Evolutionary conservation across 2,888 invertebrate species (phyloP), one percentile per base, ranked within the genome.

Genomic region (Cetonia aurata): DNA sequence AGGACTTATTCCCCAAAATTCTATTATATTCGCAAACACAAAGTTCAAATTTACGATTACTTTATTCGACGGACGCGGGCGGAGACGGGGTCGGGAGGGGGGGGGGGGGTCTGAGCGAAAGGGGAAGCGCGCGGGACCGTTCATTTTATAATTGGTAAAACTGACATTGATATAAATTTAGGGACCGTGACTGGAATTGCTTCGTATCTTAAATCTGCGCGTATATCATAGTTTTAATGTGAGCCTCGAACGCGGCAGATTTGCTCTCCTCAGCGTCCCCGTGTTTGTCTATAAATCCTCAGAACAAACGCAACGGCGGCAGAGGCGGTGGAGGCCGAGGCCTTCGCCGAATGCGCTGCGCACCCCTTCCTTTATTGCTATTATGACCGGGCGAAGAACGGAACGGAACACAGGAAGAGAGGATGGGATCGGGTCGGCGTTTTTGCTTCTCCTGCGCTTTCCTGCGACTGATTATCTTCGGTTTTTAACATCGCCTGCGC

Each of bases 91-190:
- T 74, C 75, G 74, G 72, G 3, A 6, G 33, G 6, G 8, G 10
- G 37, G 37, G 9, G 6, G 37, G 37, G 37, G 37, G 37, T 8
- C 1, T 4, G 37, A 37, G 8, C 37, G 10, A 37, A 41, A 33
- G 55, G 37, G 48, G 46, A 48, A 37, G 50, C 33, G 62, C 69
- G 73, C 75, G 76, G 74, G 72, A 73, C 79, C 80, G 79, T 83
- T 84, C 83, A 83, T 81, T 84, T 83, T 83, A 82, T 84, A 85
- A 85, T 84, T 84, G 85, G 83, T 82, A 83, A 81, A 82, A 83
- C 78, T 85, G 85, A 85, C 85, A 82, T 83, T 84, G 84, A 84
- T 83, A 84, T 85, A 84, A 84, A 84, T 85, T 85, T 83, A 82
- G 83, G 82, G 82, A 81, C 82, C 83, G 83, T 83, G 83, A 83